Evolutionary conservation across 2,113 vertebrate species (phyloP).

Genomic region (Lethenteron camtschaticum): DNA sequence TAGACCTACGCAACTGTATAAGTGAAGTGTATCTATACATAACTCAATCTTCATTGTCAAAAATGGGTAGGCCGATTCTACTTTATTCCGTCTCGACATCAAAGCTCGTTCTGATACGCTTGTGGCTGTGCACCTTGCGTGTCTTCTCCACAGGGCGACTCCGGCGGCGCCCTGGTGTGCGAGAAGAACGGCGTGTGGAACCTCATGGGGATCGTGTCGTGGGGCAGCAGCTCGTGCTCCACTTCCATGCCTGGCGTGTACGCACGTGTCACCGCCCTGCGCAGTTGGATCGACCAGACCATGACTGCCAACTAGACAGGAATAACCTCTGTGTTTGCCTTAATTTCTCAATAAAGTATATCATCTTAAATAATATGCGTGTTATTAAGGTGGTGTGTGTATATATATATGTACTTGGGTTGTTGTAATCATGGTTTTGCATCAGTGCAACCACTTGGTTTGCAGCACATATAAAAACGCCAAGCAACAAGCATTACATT

Average conservation of each 20-base stretch:
- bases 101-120: background rate
- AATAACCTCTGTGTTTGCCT: no score
- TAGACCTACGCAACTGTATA: background rate
- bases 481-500: no score
- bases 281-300: conserved; percentile 37
- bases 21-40: background rate
- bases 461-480: no score
- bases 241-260: conserved; percentile 74
- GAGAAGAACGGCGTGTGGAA: conserved; percentile 24
- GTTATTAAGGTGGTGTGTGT: no score
- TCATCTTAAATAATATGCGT: no score
- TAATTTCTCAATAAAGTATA: no score
- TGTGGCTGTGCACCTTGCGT: background rate
- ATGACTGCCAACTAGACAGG: conserved; percentile 2
- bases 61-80: background rate
- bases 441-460: no score
- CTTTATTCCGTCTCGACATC: background rate
- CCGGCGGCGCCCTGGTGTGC: conserved; percentile 53
- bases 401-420: no score
- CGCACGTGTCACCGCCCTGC: conserved; percentile 32
- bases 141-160: conserved; percentile 46
- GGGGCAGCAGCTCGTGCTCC: conserved; percentile 74
- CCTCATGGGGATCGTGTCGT: conserved; percentile 71
- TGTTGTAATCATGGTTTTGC: no score
- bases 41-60: background rate